Conservation (phyloP, 2,113 vertebrate genomes). For the Pampusana beccarii region DNA sequence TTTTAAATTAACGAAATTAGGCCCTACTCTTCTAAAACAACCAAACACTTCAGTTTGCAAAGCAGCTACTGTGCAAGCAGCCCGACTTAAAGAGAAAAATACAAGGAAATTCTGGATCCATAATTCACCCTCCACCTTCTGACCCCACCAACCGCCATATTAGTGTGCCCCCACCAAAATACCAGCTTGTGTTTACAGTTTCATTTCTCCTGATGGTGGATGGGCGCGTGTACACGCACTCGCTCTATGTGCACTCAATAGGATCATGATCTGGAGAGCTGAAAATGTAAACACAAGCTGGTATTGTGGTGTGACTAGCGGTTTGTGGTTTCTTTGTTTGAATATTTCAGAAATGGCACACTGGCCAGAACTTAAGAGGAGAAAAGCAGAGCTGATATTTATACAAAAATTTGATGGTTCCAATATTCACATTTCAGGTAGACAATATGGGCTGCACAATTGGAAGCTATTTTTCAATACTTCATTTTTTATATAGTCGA, state of each 20-base stretch:
- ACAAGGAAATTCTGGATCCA: slow-evolving; percentile 80
- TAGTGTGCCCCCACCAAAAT: slow-evolving; percentile 83
- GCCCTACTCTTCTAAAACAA: slow-evolving; percentile 64
- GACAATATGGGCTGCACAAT: neutral
- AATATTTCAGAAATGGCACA: slow-evolving; percentile 83
- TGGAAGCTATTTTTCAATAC: neutral
- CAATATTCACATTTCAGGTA: slow-evolving; percentile 50
- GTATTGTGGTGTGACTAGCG: slow-evolving; percentile 84
- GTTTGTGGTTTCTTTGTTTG: slow-evolving; percentile 83
- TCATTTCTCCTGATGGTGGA: slow-evolving; percentile 78
- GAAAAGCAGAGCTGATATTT: slow-evolving; percentile 69
- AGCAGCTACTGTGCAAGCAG: slow-evolving; percentile 75
- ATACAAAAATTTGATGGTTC: slow-evolving; percentile 19
- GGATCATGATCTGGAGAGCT: slow-evolving; percentile 85
- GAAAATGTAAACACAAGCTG: slow-evolving; percentile 86
- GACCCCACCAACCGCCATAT: slow-evolving; percentile 82
- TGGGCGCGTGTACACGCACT: slow-evolving; percentile 78
- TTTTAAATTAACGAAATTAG: slow-evolving; percentile 51
- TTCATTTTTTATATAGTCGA: slow-evolving; percentile 24
- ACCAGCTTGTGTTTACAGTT: slow-evolving; percentile 87
- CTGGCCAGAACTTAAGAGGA: slow-evolving; percentile 79
- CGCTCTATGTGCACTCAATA: slow-evolving; percentile 82
- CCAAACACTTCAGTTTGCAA: slow-evolving; percentile 67
- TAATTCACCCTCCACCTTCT: slow-evolving; percentile 78
- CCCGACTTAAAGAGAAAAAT: slow-evolving; percentile 79